These are phyloP conservation scores for Ischnus inquisitorius DNA, from an alignment of 2,888 invertebrate species.

Conservation along the genomic window DNA sequence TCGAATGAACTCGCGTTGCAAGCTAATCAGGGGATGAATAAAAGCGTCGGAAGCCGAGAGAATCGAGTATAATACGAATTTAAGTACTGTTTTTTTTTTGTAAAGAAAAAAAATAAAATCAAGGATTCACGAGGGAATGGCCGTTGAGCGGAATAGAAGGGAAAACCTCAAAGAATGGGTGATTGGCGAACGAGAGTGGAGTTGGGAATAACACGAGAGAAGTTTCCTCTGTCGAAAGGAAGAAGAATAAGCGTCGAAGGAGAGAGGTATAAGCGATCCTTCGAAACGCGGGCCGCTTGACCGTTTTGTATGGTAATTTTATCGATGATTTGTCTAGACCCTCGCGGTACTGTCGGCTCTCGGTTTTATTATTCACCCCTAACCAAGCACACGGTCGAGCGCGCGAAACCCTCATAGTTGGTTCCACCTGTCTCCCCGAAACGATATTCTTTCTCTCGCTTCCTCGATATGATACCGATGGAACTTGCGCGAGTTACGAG, in stretches of 20 bases:
- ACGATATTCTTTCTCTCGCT: slow-evolving; percentile 39
- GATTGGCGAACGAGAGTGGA: slow-evolving; percentile 5
- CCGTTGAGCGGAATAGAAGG: slow-evolving; percentile 9
- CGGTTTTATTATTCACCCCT: slow-evolving; percentile 68
- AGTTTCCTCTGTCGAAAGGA: slow-evolving; percentile 22
- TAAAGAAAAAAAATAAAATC: background rate
- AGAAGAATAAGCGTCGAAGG: slow-evolving; percentile 13
- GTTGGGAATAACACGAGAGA: slow-evolving; percentile 46
- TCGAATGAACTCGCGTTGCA: background rate
- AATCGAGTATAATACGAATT: background rate
- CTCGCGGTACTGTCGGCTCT: slow-evolving; percentile 63
- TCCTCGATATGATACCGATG: slow-evolving; percentile 12
- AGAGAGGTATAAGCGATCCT: slow-evolving; percentile 34
- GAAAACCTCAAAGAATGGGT: slow-evolving; percentile 31
- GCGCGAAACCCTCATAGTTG: slow-evolving; percentile 29
- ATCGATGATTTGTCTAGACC: slow-evolving; percentile 71
- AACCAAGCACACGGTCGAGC: slow-evolving; percentile 17
- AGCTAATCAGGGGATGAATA: background rate
- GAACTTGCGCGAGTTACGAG: slow-evolving; percentile 35
- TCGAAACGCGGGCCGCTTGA: slow-evolving; percentile 63
- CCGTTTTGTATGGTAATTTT: slow-evolving; percentile 79
- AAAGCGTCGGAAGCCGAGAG: too few relatives aligned
- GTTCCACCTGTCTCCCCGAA: slow-evolving; percentile 53
- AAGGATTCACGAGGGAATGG: slow-evolving; percentile 11
- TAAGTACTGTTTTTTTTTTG: background rate